These are phyloP conservation scores for Drosophila cognata DNA, from an alignment of 2,888 invertebrate genomes.

Conservation along the genomic window DNA sequence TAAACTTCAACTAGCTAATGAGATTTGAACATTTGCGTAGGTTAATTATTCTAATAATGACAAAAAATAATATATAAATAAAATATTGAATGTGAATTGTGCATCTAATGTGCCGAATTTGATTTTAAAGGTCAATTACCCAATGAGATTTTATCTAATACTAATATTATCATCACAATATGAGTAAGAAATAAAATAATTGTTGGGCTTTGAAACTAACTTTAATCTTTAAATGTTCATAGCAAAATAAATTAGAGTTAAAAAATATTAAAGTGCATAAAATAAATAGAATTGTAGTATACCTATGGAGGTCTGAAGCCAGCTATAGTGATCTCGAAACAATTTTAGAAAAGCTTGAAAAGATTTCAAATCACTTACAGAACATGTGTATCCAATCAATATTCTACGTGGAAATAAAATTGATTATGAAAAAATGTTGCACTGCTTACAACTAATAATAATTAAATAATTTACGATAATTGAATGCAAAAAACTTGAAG, in stretches of 20 bases:
- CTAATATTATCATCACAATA: neutral
- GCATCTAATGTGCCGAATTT: no score
- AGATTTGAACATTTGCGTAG: neutral
- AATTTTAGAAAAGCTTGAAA: neutral
- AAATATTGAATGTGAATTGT: neutral
- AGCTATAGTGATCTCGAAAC: neutral
- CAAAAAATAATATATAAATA: neutral
- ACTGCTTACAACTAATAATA: neutral
- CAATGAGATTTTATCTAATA: neutral
- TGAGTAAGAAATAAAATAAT: neutral
- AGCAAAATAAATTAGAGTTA: neutral
- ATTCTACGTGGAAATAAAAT: neutral
- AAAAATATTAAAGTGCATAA: neutral
- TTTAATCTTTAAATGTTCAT: neutral
- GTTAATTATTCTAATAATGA: neutral
- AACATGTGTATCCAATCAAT: neutral
- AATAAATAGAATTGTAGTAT: neutral
- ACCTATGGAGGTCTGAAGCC: no score
- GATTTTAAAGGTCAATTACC: neutral
- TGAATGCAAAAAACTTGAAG: neutral
- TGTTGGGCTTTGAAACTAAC: neutral
- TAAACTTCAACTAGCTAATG: slow-evolving; percentile 8
- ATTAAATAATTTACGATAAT: neutral
- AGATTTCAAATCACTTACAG: neutral
- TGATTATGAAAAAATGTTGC: neutral